phyloP scores from a whole-genome alignment of 2,888 invertebrate species.

The Cephus pygmeus region DNA sequence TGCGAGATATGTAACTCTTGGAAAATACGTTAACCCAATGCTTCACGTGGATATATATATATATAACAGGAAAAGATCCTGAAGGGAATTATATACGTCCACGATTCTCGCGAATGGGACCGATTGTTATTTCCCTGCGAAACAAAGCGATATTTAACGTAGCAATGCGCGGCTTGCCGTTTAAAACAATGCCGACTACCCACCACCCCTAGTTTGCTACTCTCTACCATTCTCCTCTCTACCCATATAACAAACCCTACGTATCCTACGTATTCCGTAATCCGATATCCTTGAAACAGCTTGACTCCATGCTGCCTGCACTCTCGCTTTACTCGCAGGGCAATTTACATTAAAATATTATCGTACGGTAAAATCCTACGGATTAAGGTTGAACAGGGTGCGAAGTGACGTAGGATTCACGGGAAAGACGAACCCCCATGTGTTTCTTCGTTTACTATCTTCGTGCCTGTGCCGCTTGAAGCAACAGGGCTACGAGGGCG shows the following conservation, averaged over 20 bases:
- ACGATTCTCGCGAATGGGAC: constrained; percentile 9
- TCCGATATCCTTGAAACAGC: background rate
- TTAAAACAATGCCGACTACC: constrained; percentile 40
- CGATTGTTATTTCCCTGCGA: constrained; percentile 25
- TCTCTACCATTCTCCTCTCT: background rate
- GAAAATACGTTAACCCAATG: background rate
- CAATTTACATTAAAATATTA: constrained; percentile 5
- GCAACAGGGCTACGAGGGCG: background rate
- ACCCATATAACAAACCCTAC: background rate
- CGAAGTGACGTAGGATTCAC: background rate
- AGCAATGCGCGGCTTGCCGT: constrained; percentile 22
- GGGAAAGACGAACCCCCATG: background rate
- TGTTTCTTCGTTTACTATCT: background rate
- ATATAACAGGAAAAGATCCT: background rate
- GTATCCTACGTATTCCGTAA: background rate
- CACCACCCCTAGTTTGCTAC: background rate
- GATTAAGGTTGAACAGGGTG: background rate
- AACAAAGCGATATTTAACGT: constrained; percentile 34
- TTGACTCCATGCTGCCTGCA: background rate
- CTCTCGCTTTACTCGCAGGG: background rate
- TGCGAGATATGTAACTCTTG: background rate
- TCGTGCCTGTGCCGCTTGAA: background rate
- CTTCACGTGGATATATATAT: background rate
- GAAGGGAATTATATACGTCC: background rate
- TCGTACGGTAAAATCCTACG: background rate